Evolutionary conservation across 2,888 invertebrate species (phyloP).

Genomic region (Leptura quadrifasciata): DNA sequence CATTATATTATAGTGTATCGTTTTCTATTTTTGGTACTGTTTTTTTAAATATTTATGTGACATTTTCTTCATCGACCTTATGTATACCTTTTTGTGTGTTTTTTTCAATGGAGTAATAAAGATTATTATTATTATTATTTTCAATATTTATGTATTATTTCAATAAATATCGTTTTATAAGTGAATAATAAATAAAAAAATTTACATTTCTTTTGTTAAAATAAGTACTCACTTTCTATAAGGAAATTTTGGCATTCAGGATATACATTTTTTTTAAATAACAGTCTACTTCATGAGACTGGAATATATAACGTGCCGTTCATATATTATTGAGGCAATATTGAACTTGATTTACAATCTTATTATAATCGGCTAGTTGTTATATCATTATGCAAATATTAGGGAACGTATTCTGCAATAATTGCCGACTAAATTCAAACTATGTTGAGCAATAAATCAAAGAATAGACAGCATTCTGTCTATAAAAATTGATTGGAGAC

Average conservation of each 20-base stretch:
- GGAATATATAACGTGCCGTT: not conserved
- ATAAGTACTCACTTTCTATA: not conserved
- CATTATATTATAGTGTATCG: too few relatives aligned
- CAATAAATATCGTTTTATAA: too few relatives aligned
- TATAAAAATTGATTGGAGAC: conserved; percentile 31
- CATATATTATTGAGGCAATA: not conserved
- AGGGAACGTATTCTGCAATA: not conserved
- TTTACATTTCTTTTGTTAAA: not conserved
- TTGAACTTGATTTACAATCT: conserved; percentile 12
- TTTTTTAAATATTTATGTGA: too few relatives aligned
- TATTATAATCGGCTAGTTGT: conserved; percentile 12
- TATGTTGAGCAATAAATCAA: conserved; percentile 24
- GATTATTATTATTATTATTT: too few relatives aligned
- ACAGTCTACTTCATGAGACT: not conserved
- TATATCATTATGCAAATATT: conserved; percentile 38
- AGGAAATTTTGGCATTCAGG: not conserved
- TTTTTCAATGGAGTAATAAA: too few relatives aligned
- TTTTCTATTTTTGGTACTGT: too few relatives aligned
- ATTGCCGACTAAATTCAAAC: conserved; percentile 26
- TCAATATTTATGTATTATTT: too few relatives aligned
- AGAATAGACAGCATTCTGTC: conserved; percentile 23
- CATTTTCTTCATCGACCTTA: too few relatives aligned
- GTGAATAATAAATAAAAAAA: too few relatives aligned
- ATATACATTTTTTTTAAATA: not conserved
- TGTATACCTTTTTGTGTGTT: too few relatives aligned